Conservation (phyloP, 2,797 vertebrate genomes). For the Craterocephalus amniculus region DNA sequence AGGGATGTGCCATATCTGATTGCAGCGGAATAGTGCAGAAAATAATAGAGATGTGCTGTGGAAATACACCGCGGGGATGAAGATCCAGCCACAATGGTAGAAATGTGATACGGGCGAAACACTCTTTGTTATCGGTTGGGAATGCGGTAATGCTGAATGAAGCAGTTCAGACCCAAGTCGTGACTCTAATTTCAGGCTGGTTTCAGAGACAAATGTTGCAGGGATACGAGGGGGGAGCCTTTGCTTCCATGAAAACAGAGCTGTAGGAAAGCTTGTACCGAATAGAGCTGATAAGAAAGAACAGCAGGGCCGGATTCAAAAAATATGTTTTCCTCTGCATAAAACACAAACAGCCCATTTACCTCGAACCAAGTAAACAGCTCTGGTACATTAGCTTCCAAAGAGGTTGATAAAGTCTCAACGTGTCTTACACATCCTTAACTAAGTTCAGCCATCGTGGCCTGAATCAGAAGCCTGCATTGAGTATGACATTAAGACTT, state of each 20-base stretch:
- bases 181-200: slow-evolving; percentile 62
- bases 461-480: neutral
- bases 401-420: slow-evolving; percentile 35
- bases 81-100: slow-evolving; percentile 61
- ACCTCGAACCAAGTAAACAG: slow-evolving; percentile 47
- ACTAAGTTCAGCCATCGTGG: too few species aligned
- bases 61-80: slow-evolving; percentile 64
- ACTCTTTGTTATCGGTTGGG: slow-evolving; percentile 60
- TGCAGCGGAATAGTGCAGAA: slow-evolving; percentile 49
- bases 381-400: slow-evolving; percentile 49
- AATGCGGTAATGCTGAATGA: slow-evolving; percentile 56
- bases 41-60: slow-evolving; percentile 68
- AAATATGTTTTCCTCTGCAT: slow-evolving; percentile 32
- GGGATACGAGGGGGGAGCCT: slow-evolving; percentile 26
- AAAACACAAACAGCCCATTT: slow-evolving; percentile 56
- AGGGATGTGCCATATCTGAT: slow-evolving; percentile 67
- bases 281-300: slow-evolving; percentile 47
- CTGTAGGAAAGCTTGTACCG: slow-evolving; percentile 17
- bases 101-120: slow-evolving; percentile 67
- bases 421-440: too few species aligned
- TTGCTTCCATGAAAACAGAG: slow-evolving; percentile 44
- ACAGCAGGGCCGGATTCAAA: slow-evolving; percentile 30
- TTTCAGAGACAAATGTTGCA: slow-evolving; percentile 31
- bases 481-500: slow-evolving; percentile 13
- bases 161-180: slow-evolving; percentile 44